phyloP scores from a whole-genome alignment of 2,888 invertebrate genomes.

The Pristionchus japonicus region DNA sequence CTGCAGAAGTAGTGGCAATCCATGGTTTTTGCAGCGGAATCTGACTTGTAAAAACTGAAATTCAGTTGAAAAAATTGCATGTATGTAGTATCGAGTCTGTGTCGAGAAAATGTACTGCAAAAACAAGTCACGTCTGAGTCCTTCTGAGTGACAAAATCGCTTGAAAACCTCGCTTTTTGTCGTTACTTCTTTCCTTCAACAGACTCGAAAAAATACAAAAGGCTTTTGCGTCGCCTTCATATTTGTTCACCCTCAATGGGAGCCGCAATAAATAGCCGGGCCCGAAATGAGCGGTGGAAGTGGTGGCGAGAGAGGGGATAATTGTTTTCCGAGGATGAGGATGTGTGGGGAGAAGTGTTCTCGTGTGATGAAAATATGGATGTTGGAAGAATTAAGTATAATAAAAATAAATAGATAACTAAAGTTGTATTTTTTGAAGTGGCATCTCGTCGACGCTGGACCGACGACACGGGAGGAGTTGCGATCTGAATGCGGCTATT shows the following conservation, averaged over 20 bases:
- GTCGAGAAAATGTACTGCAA: background rate
- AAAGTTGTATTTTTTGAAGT: background rate
- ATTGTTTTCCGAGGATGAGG: background rate
- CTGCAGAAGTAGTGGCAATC: background rate
- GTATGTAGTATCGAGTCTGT: background rate
- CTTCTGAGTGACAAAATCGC: background rate
- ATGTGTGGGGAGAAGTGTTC: background rate
- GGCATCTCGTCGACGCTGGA: slow-evolving; percentile 56
- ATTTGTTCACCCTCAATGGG: background rate
- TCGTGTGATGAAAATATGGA: background rate
- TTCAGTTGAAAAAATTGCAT: background rate
- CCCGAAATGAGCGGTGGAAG: background rate
- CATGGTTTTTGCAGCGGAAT: background rate
- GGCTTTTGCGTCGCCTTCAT: background rate
- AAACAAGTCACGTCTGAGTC: background rate
- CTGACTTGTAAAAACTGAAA: background rate
- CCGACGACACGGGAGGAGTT: slow-evolving; percentile 63
- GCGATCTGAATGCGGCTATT: slow-evolving; percentile 61
- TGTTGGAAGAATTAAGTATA: background rate
- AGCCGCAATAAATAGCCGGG: background rate
- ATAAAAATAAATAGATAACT: background rate
- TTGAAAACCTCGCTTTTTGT: background rate
- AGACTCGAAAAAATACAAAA: background rate
- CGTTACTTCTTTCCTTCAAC: background rate
- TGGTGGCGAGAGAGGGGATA: background rate